Base-by-base conservation (phyloP, 1,140 invertebrate species). In the Trichonephila clavata region DNA sequence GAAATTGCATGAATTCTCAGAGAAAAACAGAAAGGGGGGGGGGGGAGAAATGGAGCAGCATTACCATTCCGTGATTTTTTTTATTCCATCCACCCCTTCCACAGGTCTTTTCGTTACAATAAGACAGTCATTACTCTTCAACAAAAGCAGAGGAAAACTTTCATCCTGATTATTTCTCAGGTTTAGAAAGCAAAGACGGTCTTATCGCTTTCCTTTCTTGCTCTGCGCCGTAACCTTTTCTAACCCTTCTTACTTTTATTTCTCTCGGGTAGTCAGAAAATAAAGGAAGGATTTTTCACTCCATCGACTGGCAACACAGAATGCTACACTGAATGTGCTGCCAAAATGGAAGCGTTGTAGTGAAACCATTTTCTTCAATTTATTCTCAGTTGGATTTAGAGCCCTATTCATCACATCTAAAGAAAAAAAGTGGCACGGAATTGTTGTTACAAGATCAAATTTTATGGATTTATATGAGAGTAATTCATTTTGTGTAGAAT, bases 121-220 rank as follows among this genome's bases (percentile, higher is more conserved):
- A 39, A 57, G 88, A 80, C 88, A 90, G 68, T 80, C 88, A 90
- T 90, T 90, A 90, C 88, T 90, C 24, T 60, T 59, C 14, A 68
- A 90, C 68, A 90, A 90, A 80, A 90, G 88, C 61, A 57, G 68
- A 32, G 50, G 88, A 80, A 90, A 90, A 90, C 88, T 90, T 90
- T 90, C 88, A 90, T 60, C 88, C 88, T 90, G 88, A 90, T 90
- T 90, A 90, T 90, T 90, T 90, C 88, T 24, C 50, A 50, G 68
- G n/a, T 90, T 90, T 90, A 24, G 88, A 90, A 61, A 59, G 68
- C 61, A 68, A 61, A 39, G 63, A 32, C 43, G 14, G 88, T 80
- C 88, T 90, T 90, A 90, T 90, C 88, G 43, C 63, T 80, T 61
- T 90, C 68, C 63, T 80, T 88, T 71, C 43, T 43, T 59, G 32